Evolutionary conservation across 2,888 invertebrate genomes (phyloP), one percentile per base, ranked within the genome.

Genomic region (Hirtodrosophila trivittata): DNA sequence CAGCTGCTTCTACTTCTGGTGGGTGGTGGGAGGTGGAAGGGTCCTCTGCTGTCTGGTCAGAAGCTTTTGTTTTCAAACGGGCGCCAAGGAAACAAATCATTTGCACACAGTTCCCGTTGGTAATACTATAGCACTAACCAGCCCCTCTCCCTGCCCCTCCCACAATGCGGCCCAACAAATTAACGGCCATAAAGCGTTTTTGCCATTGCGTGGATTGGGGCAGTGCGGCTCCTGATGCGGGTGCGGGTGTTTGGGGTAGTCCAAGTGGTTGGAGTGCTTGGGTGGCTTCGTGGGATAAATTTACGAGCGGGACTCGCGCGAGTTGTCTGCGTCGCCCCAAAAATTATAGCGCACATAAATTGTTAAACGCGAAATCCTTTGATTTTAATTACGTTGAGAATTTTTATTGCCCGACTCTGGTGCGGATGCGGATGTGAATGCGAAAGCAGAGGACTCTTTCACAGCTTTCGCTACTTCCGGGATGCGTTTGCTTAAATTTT

Each of bases 61-160:
- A 37, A 54, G 72, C 83, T 76, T 84, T 84, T 85, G 85, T 84
- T 84, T 83, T 76, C 82, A 78, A 82, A 75, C 71, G 73, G 75
- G 78, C 72, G 72, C 82, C 77, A 87, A 78, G 83, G 87, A 87
- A 88, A 88, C 88, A 88, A 88, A 88, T 88, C 87, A 88, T 87
- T 86, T 84, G 80, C 82, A 82, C 82, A 77, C 78, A 75, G 65
- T 50, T 18, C 67, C 69, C 65, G 30, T 33, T 33, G 13, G 33
- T 33, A 30, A 35, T 12, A 13, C 35, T n/a, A n/a, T 10, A 13
- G 4, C 43, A 10, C 12, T 1, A 13, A 2, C 47, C 16, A 10
- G 6, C 8, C 13, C 13, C 30, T 10, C 18, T 13, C 7, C 14
- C 37, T 33, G 30, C 37, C 38, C 32, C 49, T 7, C 1, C 7